Evolutionary conservation across 2,113 vertebrate species (phyloP), one percentile per base, ranked within the genome.

Genomic region (Ciconia stormi): DNA sequence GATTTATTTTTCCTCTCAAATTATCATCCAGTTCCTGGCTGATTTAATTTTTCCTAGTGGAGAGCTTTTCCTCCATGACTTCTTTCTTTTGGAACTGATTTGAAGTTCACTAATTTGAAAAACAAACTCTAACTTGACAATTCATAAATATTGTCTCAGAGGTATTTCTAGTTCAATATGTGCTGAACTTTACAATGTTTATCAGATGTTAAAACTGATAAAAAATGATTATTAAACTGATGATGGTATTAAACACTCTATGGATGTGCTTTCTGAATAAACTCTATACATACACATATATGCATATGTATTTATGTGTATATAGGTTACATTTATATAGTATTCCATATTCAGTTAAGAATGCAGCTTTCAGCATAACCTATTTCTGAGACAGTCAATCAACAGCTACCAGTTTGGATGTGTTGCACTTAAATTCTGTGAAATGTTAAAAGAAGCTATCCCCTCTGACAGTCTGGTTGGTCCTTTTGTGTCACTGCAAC

Each of bases 1-100:
- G 49, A 62, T 70, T 88, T 95, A 58, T 66, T 94, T 95, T 95
- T 90, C 74, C 50, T 77, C 49, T 90, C 7, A 91, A 88, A 90
- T 79, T 65, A 49, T 91, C 46, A 29, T 70, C 50, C 34, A 55
- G 55, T 46, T 81, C 42, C 65, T 74, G 65, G 16, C 53, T 87
- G 74, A 83, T 69, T 81, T 93, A 77, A 11, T 83, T 94, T 94
- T 94, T 93, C 87, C 78, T 83, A 83, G 49, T 50, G 46, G 82
- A 81, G 46, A 95, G 5, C 42, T 85, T 93, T 94, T 87, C 40
- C 27, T 88, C 53, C 42, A 58, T 42, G 16, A 56, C 66, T 77
- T 9, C 42, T 77, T 84, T 93, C 32, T 85, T 94, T 90, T 94
- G 84, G 87, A 95, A 88, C 34, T 4, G 63, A 66, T 87, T 73